A percentile compares a stretch with the other conserved stretches of the same genome.
Conservation (phyloP, 2,113 vertebrate species). For the Arenaria interpres region DNA sequence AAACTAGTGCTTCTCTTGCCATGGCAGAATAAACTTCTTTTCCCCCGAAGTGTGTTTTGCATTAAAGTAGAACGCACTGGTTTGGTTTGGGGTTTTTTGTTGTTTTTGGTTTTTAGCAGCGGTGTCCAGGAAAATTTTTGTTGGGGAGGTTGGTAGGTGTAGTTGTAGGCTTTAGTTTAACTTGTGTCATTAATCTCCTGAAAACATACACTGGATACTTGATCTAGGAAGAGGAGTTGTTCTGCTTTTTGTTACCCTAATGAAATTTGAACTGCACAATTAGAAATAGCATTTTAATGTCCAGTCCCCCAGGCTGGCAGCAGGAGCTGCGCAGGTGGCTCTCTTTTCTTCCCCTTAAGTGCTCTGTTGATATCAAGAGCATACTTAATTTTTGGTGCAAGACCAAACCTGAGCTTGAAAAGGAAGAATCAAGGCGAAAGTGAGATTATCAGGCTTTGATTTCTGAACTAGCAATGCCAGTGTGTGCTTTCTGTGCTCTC, state of each 20-base stretch:
- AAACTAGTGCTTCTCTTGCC: neutral
- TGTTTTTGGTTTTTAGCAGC: neutral
- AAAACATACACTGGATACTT: neutral
- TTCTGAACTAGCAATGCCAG: neutral
- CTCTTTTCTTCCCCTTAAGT: neutral
- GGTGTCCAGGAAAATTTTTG: neutral
- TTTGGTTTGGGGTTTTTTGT: neutral
- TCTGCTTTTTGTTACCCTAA: neutral
- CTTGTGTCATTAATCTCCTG: neutral
- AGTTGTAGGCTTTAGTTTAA: neutral
- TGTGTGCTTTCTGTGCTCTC: neutral
- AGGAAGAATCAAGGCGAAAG: neutral
- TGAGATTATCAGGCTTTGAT: neutral
- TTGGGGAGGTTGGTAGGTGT: neutral
- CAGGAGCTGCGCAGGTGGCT: neutral
- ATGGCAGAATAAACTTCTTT: neutral
- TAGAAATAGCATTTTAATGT: neutral
- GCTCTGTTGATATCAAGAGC: neutral
- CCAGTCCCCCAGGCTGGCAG: neutral
- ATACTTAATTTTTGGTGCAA: neutral
- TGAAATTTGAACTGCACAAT: neutral
- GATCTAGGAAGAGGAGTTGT: neutral
- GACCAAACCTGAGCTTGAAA: neutral
- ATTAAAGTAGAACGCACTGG: neutral
- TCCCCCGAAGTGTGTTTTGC: neutral